Base-by-base conservation (phyloP, 2,888 invertebrate species). In the Gastrophysa polygoni region DNA sequence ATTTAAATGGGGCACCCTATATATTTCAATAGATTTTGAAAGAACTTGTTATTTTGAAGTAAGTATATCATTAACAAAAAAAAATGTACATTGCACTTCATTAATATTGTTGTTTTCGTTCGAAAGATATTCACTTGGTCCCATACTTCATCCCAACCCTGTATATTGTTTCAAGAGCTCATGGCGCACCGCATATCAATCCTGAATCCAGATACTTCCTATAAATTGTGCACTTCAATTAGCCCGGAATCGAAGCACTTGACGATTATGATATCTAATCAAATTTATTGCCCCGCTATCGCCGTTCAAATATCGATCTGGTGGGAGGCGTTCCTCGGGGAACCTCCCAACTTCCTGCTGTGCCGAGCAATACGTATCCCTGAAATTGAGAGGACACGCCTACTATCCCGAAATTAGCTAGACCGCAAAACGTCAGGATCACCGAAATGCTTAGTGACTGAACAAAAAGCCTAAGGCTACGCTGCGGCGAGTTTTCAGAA, bases 361-460 rank as follows among this genome's bases (percentile, higher is more conserved):
- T 63, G 61, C 61, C 66, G 63, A 73, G 69, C 72, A 73, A 67
- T 64, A 58, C 52, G 59, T 51, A 32, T 55, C 48, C 21, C 50
- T 60, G 48, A n/a, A n/a, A n/a, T 49, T 56, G 48, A 52, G 21
- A 64, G 52, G 69, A 66, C 67, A 71, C 72, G 71, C 72, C 72
- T 63, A 59, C 64, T 43, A 24, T 61, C 38, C 59, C 61, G 60
- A 69, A 70, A 64, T 71, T 69, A 68, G 70, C 62, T 67, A 65
- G 64, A 68, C 66, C 68, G 66, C 68, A 70, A 64, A 63, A 68
- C 64, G n/a, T n/a, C n/a, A 38, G 38, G 11, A 8, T 38, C 38
- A 38, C 24, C 55, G 43, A 59, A 58, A 57, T 59, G 64, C 66
- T 68, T 68, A 70, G 71, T 72, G n/a, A n/a, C n/a, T n/a, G n/a